These are phyloP conservation scores for Netelia virgata DNA, from an alignment of 2,888 invertebrate genomes.

Conservation along the genomic window DNA sequence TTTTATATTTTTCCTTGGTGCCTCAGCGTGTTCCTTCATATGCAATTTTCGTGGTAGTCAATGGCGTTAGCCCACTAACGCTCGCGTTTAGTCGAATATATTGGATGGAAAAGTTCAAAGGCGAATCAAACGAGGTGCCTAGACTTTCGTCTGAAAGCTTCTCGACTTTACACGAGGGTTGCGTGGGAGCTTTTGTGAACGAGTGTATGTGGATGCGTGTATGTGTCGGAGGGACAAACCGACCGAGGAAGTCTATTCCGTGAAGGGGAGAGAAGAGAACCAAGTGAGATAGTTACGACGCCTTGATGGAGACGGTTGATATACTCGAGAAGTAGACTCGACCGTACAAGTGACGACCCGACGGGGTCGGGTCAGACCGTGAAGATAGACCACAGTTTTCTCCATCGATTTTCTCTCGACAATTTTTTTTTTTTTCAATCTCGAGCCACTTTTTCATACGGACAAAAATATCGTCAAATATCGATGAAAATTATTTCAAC, in stretches of 20 bases:
- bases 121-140: conserved; percentile 1
- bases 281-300: conserved; percentile 14
- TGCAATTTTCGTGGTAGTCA: conserved; percentile 1
- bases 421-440: too few relatives aligned
- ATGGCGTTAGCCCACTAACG: background rate
- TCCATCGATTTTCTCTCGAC: too few relatives aligned
- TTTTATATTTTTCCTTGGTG: background rate
- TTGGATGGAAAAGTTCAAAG: conserved; percentile 18
- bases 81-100: background rate
- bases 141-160: conserved; percentile 8
- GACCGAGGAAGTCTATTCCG: conserved; percentile 1
- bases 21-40: background rate
- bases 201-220: background rate
- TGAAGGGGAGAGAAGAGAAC: background rate
- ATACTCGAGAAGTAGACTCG: background rate
- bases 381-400: too few relatives aligned
- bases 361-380: conserved; percentile 23
- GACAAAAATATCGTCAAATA: too few relatives aligned
- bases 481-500: too few relatives aligned
- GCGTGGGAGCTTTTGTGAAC: background rate
- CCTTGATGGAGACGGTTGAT: background rate
- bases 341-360: background rate
- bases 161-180: background rate
- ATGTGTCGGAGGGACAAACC: background rate
- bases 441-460: too few relatives aligned